These are phyloP conservation scores for Neoascia interrupta DNA, from an alignment of 2,888 invertebrate species.

Conservation along the genomic window DNA sequence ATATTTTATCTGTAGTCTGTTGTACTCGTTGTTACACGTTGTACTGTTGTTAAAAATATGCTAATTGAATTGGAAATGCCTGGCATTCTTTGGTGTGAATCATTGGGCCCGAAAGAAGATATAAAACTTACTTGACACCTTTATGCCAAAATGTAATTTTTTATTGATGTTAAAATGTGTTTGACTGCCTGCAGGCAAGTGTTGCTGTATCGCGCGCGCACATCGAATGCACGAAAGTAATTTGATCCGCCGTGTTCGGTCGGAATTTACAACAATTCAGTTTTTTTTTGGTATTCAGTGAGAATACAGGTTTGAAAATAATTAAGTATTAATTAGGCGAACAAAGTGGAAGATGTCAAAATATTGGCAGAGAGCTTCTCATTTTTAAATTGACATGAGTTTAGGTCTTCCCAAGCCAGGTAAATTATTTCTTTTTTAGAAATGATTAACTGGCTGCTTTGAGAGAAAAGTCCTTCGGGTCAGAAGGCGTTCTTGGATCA, in stretches of 20 bases:
- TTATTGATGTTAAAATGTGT: constrained; percentile 30
- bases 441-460: no score
- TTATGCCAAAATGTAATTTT: constrained; percentile 37
- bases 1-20: not conserved
- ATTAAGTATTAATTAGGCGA: constrained; percentile 25
- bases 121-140: constrained; percentile 48
- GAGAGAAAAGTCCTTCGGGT: no score
- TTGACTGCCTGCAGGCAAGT: not conserved
- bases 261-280: no score
- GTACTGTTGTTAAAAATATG: constrained; percentile 14
- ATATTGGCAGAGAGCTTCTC: not conserved
- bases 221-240: not conserved
- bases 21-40: not conserved
- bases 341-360: constrained; percentile 27
- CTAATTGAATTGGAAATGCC: constrained; percentile 44
- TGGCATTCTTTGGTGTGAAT: constrained; percentile 43
- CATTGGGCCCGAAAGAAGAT: constrained; percentile 33
- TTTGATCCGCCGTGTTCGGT: not conserved
- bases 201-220: not conserved
- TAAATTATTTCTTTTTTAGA: no score
- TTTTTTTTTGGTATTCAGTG: not conserved
- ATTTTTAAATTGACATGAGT: not conserved
- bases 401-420: not conserved
- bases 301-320: constrained; percentile 13
- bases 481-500: no score